phyloP scores from a whole-genome alignment of 2,113 vertebrate genomes.

The Misgurnus mizolepis region DNA sequence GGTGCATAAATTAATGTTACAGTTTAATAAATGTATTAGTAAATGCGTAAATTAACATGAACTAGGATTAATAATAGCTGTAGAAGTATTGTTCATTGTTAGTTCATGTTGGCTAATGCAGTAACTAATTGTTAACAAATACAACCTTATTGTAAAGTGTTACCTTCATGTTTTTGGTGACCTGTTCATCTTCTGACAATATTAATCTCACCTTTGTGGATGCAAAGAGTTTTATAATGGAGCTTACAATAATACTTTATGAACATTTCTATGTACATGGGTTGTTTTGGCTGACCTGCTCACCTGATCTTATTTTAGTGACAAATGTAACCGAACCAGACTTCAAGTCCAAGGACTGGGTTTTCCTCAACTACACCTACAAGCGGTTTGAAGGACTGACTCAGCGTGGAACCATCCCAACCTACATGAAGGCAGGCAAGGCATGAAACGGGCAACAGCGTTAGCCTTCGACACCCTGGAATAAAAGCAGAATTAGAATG shows the following conservation, averaged over 20 bases:
- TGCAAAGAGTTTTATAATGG: neutral
- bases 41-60: no score
- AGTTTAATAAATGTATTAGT: no score
- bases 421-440: constrained; percentile 94
- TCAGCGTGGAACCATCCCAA: constrained; percentile 93
- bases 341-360: constrained; percentile 99
- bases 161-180: no score
- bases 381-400: constrained; percentile 97
- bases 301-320: constrained; percentile 66
- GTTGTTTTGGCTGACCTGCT: constrained; percentile 40
- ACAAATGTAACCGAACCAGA: constrained; percentile 91
- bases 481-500: neutral
- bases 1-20: no score
- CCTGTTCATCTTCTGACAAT: no score
- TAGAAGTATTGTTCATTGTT: no score
- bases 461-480: neutral
- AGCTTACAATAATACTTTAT: neutral
- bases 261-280: neutral
- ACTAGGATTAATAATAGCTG: no score
- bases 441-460: constrained; percentile 73
- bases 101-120: no score
- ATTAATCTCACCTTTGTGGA: no score
- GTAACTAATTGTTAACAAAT: no score
- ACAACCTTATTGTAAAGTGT: no score
- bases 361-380: constrained; percentile 99